Conservation (phyloP, 2,888 invertebrate species). For the Ceratothoa steindachneri region DNA sequence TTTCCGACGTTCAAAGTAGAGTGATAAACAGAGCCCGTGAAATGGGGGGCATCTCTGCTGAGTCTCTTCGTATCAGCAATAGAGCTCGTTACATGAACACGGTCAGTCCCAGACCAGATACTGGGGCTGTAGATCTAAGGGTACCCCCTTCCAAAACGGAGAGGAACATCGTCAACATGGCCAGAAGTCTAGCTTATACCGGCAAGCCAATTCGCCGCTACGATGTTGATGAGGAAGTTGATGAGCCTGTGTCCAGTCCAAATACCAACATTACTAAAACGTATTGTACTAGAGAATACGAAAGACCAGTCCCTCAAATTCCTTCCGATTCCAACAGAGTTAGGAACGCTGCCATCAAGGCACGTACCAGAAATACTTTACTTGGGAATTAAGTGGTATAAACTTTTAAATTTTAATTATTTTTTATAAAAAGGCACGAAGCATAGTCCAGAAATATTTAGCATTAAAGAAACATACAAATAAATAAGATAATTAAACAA, state of each 20-base stretch:
- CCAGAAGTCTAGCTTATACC: conserved; percentile 33
- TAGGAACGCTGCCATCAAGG: conserved; percentile 25
- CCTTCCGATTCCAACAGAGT: conserved; percentile 33
- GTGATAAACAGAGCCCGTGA: conserved; percentile 38
- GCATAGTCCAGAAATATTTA: no score
- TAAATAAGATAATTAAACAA: no score
- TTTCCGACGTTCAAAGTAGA: conserved; percentile 38
- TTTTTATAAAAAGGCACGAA: no score
- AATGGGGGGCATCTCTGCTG: conserved; percentile 20
- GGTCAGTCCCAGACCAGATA: conserved; percentile 34
- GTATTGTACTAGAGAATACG: conserved; percentile 21
- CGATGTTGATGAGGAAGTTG: conserved; percentile 38
- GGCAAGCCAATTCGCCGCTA: conserved; percentile 30
- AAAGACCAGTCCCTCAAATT: conserved; percentile 23
- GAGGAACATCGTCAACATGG: conserved; percentile 44
- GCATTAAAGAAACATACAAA: no score
- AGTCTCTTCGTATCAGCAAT: conserved; percentile 35
- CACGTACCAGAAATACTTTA: conserved; percentile 30
- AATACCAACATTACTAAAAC: conserved; percentile 30
- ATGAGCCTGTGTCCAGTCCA: conserved; percentile 24
- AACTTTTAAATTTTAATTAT: no score
- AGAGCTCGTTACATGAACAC: conserved; percentile 40
- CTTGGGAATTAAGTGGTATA: conserved; percentile 31
- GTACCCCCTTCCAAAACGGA: conserved; percentile 36
- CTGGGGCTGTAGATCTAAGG: conserved; percentile 29